A percentile compares a stretch with the other conserved stretches of the same genome.
phyloP scores from a whole-genome alignment of 2,797 vertebrate species.

The Sebastes iracundus region DNA sequence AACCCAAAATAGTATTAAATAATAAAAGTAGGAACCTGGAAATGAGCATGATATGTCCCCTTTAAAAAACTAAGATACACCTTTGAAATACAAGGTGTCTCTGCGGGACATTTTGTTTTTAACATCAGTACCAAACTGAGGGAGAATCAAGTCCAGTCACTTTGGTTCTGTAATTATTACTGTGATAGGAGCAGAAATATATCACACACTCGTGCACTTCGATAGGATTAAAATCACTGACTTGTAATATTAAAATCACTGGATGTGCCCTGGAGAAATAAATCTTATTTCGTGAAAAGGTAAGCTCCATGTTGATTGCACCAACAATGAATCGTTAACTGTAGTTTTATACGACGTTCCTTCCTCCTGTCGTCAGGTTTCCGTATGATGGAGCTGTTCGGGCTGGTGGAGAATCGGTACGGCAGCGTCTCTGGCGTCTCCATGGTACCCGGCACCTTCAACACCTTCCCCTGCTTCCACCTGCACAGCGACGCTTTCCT shows the following conservation, averaged over 20 bases:
- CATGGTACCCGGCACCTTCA: constrained; percentile 96
- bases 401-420: constrained; percentile 91
- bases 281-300: background rate
- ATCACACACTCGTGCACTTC: background rate
- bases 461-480: constrained; percentile 90
- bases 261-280: background rate
- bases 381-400: constrained; percentile 98
- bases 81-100: background rate
- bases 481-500: constrained; percentile 90
- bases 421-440: constrained; percentile 89
- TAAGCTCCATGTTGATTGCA: background rate
- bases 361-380: constrained; percentile 82
- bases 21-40: too few relatives aligned
- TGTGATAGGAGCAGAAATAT: background rate
- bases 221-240: background rate
- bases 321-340: background rate
- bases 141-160: too few relatives aligned
- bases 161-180: too few relatives aligned
- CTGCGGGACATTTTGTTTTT: background rate
- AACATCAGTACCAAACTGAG: background rate
- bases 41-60: too few relatives aligned
- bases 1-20: too few relatives aligned
- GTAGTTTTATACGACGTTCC: background rate
- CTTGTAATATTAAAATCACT: background rate
- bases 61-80: too few relatives aligned